These are phyloP conservation scores for Eurytoma adleriae DNA, from an alignment of 2,888 invertebrate species.

Conservation along the genomic window DNA sequence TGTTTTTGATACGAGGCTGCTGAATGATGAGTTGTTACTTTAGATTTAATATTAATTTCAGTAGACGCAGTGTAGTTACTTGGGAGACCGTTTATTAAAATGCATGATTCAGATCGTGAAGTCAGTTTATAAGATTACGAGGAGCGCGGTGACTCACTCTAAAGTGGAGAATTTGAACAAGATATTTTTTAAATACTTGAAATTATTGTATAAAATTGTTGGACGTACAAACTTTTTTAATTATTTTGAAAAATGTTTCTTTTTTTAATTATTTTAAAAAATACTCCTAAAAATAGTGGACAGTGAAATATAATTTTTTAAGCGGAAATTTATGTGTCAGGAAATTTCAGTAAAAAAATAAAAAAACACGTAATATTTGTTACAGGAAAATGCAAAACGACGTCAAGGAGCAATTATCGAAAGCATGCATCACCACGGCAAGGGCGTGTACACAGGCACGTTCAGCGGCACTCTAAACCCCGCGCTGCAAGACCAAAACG, in stretches of 20 bases:
- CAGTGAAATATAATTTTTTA: too few species aligned
- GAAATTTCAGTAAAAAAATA: too few species aligned
- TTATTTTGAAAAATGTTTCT: too few species aligned
- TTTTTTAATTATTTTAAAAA: too few species aligned
- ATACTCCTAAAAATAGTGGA: too few species aligned
- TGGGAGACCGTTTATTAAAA: constrained; percentile 18
- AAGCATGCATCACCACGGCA: constrained; percentile 95
- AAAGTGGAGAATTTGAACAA: too few species aligned
- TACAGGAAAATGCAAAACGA: constrained; percentile 73
- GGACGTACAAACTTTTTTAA: not conserved
- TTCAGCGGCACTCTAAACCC: constrained; percentile 97
- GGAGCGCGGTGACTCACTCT: not conserved
- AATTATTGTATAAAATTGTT: not conserved
- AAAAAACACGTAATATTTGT: not conserved
- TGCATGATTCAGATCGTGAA: constrained; percentile 31
- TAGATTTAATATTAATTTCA: too few species aligned
- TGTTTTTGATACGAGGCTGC: constrained; percentile 69
- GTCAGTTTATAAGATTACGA: not conserved
- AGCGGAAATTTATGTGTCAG: too few species aligned
- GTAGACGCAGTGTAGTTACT: too few species aligned
- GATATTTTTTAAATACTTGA: not conserved
- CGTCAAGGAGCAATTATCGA: constrained; percentile 89
- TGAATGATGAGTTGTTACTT: constrained; percentile 67
- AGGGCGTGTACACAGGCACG: constrained; percentile 96
- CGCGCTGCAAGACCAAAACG: constrained; percentile 92